phyloP scores from a whole-genome alignment of 2,888 invertebrate species.

The Epirrhoe tristata region DNA sequence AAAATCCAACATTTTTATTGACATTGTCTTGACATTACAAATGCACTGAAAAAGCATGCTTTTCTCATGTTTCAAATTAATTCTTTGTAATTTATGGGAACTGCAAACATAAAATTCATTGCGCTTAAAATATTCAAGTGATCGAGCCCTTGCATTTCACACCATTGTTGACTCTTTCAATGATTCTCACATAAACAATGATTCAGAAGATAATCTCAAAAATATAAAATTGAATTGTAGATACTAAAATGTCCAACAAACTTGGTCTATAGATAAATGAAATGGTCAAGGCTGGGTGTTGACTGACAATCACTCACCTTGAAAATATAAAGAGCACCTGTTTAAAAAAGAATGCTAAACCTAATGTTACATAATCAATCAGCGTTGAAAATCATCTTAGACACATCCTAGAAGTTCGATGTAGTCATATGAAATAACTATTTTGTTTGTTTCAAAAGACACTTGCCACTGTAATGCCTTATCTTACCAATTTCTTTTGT shows the following conservation, averaged over 20 bases:
- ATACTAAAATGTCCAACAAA: not conserved
- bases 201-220: not conserved
- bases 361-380: not conserved
- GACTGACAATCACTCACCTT: slow-evolving; percentile 8
- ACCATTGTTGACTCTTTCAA: not conserved
- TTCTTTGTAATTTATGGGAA: not conserved
- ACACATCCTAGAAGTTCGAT: not conserved
- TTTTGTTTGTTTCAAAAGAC: not conserved
- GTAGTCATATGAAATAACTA: not conserved
- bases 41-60: too few relatives aligned
- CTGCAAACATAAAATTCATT: not conserved
- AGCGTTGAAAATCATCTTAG: not conserved
- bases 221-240: not conserved
- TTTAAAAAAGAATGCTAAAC: not conserved
- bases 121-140: not conserved
- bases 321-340: slow-evolving; percentile 4
- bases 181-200: not conserved
- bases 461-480: not conserved
- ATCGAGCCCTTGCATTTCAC: not conserved
- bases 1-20: too few relatives aligned
- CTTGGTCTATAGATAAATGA: slow-evolving; percentile 2
- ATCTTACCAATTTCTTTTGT: not conserved
- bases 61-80: too few relatives aligned
- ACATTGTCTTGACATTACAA: too few relatives aligned
- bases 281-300: slow-evolving; percentile 9